Base-by-base conservation (phyloP, 1,140 invertebrate genomes). In the Asobara japonica region DNA sequence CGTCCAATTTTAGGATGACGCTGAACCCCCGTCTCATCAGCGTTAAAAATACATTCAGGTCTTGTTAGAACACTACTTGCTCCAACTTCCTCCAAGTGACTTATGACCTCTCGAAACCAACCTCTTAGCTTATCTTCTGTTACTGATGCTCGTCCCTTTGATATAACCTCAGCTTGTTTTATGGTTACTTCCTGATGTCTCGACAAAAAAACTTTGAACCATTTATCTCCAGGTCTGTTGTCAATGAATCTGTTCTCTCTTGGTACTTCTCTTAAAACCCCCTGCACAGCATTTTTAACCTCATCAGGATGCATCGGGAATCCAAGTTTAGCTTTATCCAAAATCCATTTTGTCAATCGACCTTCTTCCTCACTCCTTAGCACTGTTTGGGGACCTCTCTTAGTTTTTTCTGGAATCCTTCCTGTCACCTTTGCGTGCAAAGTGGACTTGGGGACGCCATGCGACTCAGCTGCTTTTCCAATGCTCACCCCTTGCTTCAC, bases 181-280 rank as follows among this genome's bases (percentile, higher is more conserved):
- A 76, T 38, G 6, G 68, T 38, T 65, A 86, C 74, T 73, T 78
- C 68, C 6, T 80, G 80, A 76, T 86, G 80, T 51, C 83, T 75
- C 76, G 81, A 79, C 27, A 86, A 45, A 79, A 87, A 88, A 18
- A 79, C 73, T 3, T 72, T 6, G 41, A 80, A 82, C 85, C 84
- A 85, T 75, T 86, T 82, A 38, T 77, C 69, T 18, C 80, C 80
- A 69, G 85, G 85, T 62, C 76, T 78, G 30, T 78, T 65, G 36
- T 83, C 69, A 31, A 16, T 78, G 62, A 83, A 82, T n/a, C 70
- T 67, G 65, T 72, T 80, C 60, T 64, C 27, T 48, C 72, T 65
- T 48, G 27, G 22, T 6, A 29, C 45, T 69, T 75, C 72, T 16
- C 76, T 66, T 25, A 86, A 75, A 22, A 85, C 78, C 74, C 78